phyloP scores from a whole-genome alignment of 2,113 vertebrate genomes.

The Antennarius striatus region DNA sequence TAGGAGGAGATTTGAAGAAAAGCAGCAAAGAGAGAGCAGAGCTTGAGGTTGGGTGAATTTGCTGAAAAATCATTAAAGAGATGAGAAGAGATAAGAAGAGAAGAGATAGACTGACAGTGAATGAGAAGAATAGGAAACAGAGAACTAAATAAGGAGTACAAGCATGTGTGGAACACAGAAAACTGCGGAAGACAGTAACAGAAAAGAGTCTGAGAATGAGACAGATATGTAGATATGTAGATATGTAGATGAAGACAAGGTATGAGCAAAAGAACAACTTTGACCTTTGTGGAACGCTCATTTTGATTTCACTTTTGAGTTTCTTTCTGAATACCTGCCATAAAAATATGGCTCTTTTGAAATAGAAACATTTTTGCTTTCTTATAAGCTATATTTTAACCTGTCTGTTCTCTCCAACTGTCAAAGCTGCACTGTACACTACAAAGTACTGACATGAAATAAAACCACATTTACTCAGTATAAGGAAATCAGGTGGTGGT shows the following conservation, averaged over 20 bases:
- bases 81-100: no score
- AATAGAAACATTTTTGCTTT: slow-evolving; percentile 50
- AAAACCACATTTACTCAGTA: slow-evolving; percentile 25
- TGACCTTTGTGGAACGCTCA: slow-evolving; percentile 28
- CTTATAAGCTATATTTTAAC: slow-evolving; percentile 37
- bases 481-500: no score
- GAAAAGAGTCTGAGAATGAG: slow-evolving; percentile 23
- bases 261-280: slow-evolving; percentile 22
- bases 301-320: not conserved
- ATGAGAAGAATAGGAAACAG: slow-evolving; percentile 12
- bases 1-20: slow-evolving; percentile 13
- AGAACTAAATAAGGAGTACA: slow-evolving; percentile 24
- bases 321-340: slow-evolving; percentile 44
- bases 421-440: slow-evolving; percentile 21
- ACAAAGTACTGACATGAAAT: slow-evolving; percentile 27
- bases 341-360: slow-evolving; percentile 50
- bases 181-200: slow-evolving; percentile 11
- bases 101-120: not conserved
- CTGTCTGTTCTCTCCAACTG: slow-evolving; percentile 3
- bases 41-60: slow-evolving; percentile 14
- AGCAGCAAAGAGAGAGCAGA: slow-evolving; percentile 9
- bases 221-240: slow-evolving; percentile 3
- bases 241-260: slow-evolving; percentile 40
- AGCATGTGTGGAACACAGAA: slow-evolving; percentile 6
- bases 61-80: slow-evolving; percentile 25